Conservation (phyloP, 2,888 invertebrate species). For the Polymixis flavicincta region DNA sequence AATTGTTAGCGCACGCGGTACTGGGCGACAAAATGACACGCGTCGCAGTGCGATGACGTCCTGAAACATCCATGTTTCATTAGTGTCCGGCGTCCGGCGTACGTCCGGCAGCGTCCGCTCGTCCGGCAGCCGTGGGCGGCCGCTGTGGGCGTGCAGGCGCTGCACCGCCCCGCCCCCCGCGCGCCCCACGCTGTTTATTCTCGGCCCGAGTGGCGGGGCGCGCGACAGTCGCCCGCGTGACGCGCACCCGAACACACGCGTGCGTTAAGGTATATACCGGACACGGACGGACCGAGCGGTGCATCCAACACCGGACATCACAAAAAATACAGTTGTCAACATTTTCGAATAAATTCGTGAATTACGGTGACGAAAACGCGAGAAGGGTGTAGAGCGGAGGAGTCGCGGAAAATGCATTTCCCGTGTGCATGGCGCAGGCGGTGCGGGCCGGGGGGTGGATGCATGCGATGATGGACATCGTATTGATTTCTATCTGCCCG, state of each 20-base stretch:
- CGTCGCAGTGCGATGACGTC: slow-evolving; percentile 64
- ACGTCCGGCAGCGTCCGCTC: slow-evolving; percentile 66
- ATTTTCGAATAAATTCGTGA: slow-evolving; percentile 67
- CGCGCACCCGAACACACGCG: slow-evolving; percentile 85
- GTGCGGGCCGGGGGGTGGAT: slow-evolving; percentile 91
- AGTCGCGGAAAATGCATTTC: slow-evolving; percentile 87
- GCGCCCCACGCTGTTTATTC: slow-evolving; percentile 87
- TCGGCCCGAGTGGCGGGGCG: slow-evolving; percentile 85
- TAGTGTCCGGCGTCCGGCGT: slow-evolving; percentile 62
- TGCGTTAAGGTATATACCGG: slow-evolving; percentile 79
- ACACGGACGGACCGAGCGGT: slow-evolving; percentile 83
- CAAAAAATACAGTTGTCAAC: slow-evolving; percentile 75
- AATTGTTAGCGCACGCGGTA: slow-evolving; percentile 55
- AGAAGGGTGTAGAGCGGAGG: slow-evolving; percentile 79
- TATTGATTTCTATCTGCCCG: slow-evolving; percentile 91
- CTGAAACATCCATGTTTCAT: slow-evolving; percentile 66
- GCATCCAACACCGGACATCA: slow-evolving; percentile 86
- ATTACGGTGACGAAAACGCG: slow-evolving; percentile 66
- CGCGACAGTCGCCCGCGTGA: slow-evolving; percentile 89
- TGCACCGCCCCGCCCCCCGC: slow-evolving; percentile 83
- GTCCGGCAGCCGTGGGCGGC: slow-evolving; percentile 82
- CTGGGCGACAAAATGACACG: slow-evolving; percentile 54
- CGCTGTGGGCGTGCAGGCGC: slow-evolving; percentile 89
- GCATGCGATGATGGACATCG: slow-evolving; percentile 91
- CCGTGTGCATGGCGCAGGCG: slow-evolving; percentile 89